A percentile compares a stretch with the other conserved stretches of the same genome.
These are phyloP conservation scores for Leptoclinus maculatus DNA, from an alignment of 2,797 vertebrate genomes.

Conservation along the genomic window DNA sequence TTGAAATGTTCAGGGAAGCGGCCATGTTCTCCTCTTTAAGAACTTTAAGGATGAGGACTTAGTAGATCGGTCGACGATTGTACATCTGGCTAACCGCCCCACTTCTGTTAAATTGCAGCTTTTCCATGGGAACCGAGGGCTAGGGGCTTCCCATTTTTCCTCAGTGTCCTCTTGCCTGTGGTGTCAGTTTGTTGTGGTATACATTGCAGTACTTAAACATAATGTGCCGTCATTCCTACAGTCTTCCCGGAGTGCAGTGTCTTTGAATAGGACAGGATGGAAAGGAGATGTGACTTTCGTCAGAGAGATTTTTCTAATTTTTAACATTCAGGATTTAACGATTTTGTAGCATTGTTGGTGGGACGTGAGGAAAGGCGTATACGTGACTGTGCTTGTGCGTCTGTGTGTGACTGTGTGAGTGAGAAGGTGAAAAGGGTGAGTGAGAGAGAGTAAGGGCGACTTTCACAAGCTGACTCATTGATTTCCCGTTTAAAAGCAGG, in stretches of 20 bases:
- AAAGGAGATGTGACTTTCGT: slow-evolving; percentile 5
- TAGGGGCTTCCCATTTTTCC: not conserved
- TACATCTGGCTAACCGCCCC: not conserved
- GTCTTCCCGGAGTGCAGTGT: slow-evolving; percentile 4
- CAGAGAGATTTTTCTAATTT: not conserved
- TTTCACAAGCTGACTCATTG: slow-evolving; percentile 62
- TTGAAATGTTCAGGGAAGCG: not conserved
- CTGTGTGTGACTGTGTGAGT: slow-evolving; percentile 21
- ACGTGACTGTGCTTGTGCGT: slow-evolving; percentile 2
- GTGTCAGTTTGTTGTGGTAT: slow-evolving; percentile 23
- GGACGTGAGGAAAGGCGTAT: not conserved
- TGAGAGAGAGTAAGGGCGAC: slow-evolving; percentile 31
- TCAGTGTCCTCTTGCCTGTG: slow-evolving; percentile 28
- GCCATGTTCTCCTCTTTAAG: not conserved
- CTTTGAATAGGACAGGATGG: slow-evolving; percentile 10
- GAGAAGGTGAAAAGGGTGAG: slow-evolving; percentile 37
- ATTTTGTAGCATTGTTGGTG: not conserved
- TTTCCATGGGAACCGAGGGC: not conserved
- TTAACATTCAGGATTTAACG: not conserved
- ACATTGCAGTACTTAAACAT: slow-evolving; percentile 25
- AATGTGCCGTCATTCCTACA: not conserved
- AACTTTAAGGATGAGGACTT: not conserved
- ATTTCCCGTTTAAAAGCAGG: slow-evolving; percentile 65
- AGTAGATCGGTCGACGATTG: not conserved
- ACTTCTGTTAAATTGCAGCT: not conserved